A percentile compares a stretch with the other conserved stretches of the same genome.
Conservation (phyloP, 1,140 invertebrate species). For the Wasmannia auropunctata region DNA sequence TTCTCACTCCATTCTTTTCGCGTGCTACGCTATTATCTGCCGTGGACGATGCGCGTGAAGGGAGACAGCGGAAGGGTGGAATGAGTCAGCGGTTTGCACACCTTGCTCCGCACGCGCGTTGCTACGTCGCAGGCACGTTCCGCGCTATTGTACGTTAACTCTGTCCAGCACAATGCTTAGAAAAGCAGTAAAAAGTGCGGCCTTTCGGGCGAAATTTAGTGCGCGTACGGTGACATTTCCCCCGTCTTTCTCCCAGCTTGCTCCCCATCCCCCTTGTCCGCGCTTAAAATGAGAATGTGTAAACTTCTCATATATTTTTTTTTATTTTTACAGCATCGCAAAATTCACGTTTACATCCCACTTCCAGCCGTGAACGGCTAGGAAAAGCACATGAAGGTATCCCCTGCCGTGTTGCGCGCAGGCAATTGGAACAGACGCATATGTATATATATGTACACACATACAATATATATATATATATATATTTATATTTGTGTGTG, state of each 20-base stretch:
- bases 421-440: neutral
- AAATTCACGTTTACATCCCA: conserved; percentile 24
- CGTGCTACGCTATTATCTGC: conserved; percentile 47
- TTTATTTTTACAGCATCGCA: conserved; percentile 27
- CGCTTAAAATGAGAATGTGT: conserved; percentile 45
- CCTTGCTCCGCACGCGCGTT: conserved; percentile 42
- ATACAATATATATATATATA: too few relatives aligned
- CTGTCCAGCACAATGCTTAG: conserved; percentile 62
- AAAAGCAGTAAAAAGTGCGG: conserved; percentile 56
- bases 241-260: neutral
- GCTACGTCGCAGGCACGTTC: conserved; percentile 64
- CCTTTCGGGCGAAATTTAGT: conserved; percentile 55
- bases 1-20: conserved; percentile 20
- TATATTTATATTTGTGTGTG: too few relatives aligned
- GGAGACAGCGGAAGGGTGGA: conserved; percentile 59
- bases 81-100: conserved; percentile 68
- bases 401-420: neutral
- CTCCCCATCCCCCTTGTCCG: neutral
- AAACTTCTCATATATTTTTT: conserved; percentile 7
- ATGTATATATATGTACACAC: neutral
- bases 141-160: conserved; percentile 63
- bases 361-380: neutral
- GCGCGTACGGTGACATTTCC: conserved; percentile 43
- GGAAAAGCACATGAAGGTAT: neutral
- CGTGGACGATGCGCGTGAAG: conserved; percentile 66